phyloP scores from a whole-genome alignment of 2,113 vertebrate genomes.

The Loxodonta africana region DNA sequence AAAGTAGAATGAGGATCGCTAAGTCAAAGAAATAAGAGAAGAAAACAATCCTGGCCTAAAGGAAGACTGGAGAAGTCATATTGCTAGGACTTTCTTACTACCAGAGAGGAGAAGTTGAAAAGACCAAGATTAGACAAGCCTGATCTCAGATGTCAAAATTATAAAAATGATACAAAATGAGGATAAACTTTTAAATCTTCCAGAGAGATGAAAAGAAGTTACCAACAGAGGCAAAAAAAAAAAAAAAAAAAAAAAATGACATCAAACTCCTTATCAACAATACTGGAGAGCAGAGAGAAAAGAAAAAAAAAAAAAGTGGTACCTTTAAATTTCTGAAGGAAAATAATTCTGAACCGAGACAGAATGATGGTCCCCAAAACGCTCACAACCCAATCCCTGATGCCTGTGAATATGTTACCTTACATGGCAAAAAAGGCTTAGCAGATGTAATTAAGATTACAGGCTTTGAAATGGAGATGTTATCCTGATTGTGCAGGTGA shows the following conservation, averaged over 20 bases:
- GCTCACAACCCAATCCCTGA: not conserved
- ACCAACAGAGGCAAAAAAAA: not conserved
- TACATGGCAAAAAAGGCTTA: not conserved
- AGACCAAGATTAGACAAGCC: not conserved
- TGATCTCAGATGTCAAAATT: not conserved
- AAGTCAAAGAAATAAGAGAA: slow-evolving; percentile 16
- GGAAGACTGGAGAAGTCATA: not conserved
- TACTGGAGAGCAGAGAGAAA: not conserved
- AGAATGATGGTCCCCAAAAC: not conserved
- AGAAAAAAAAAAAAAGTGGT: not conserved
- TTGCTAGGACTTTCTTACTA: not conserved
- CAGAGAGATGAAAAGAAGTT: not conserved
- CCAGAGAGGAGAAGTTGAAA: not conserved
- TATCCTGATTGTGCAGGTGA: not conserved
- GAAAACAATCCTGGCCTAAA: not conserved
- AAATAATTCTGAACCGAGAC: not conserved
- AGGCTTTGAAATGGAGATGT: not conserved
- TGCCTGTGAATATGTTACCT: not conserved
- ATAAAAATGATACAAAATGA: not conserved
- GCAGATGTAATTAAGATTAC: not conserved
- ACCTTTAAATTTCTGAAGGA: not conserved
- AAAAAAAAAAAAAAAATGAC: slow-evolving; percentile 39
- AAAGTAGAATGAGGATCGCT: not conserved
- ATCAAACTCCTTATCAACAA: not conserved
- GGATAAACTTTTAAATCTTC: not conserved